A percentile compares a stretch with the other conserved stretches of the same genome.
Evolutionary conservation across 2,888 invertebrate species (phyloP).

Genomic region (Girardia tigrina): DNA sequence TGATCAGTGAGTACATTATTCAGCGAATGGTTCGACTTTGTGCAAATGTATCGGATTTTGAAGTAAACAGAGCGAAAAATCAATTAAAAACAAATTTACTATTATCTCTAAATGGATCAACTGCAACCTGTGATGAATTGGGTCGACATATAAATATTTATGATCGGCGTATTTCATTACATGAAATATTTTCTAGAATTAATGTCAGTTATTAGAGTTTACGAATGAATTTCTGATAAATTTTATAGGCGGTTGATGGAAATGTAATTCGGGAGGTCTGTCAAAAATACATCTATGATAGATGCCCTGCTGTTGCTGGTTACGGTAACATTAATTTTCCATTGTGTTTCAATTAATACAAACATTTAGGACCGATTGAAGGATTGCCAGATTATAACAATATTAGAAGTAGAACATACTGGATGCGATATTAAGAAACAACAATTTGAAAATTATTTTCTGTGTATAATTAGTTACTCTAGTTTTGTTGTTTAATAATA

Average conservation of each 20-base stretch:
- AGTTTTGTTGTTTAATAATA: too few relatives aligned
- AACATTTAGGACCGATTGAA: conserved; percentile 11
- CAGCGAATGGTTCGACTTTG: conserved; percentile 10
- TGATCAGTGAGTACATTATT: background rate
- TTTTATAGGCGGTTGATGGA: background rate
- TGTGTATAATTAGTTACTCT: too few relatives aligned
- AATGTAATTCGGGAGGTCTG: background rate
- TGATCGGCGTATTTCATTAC: background rate
- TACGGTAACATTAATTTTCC: conserved; percentile 1
- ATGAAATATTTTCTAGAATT: background rate
- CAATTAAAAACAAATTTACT: background rate
- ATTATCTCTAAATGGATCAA: background rate
- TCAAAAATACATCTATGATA: conserved; percentile 31
- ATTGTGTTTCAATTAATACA: background rate
- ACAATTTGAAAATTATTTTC: too few relatives aligned
- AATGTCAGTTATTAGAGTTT: too few relatives aligned
- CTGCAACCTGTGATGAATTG: background rate
- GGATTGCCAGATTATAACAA: conserved; percentile 24
- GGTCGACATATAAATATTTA: background rate
- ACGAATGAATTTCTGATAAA: background rate
- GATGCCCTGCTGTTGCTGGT: conserved; percentile 32
- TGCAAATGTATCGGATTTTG: conserved; percentile 19
- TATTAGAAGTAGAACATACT: background rate
- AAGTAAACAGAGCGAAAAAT: background rate
- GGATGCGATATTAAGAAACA: background rate